These are phyloP conservation scores for Habrosyne pyritoides DNA, from an alignment of 2,888 invertebrate species.

Conservation along the genomic window DNA sequence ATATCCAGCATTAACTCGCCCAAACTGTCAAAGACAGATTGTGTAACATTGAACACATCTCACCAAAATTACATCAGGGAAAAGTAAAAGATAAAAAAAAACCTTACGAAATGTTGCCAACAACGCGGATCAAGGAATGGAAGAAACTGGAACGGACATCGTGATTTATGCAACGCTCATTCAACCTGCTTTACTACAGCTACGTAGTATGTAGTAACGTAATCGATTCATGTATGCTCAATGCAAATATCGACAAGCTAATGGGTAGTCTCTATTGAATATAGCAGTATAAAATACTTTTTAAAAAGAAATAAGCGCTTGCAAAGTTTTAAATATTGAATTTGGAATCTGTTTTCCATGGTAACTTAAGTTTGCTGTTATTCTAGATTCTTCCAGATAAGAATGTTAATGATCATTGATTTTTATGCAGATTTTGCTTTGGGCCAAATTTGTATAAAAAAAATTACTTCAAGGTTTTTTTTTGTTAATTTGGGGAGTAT, in stretches of 20 bases:
- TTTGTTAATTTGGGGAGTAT: too few species aligned
- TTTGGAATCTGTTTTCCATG: too few species aligned
- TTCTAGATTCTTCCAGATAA: too few species aligned
- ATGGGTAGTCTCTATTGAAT: slow-evolving; percentile 5
- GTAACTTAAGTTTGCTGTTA: too few species aligned
- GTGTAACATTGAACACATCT: slow-evolving; percentile 7
- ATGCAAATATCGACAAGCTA: not conserved
- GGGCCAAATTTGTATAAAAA: too few species aligned
- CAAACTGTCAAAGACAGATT: not conserved
- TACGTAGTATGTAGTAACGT: slow-evolving; percentile 23
- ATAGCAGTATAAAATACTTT: too few species aligned
- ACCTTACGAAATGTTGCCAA: slow-evolving; percentile 27
- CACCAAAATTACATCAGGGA: slow-evolving; percentile 9
- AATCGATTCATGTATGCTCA: slow-evolving; percentile 19
- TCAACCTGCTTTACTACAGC: slow-evolving; percentile 35
- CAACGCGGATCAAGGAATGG: slow-evolving; percentile 44
- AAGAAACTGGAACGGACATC: slow-evolving; percentile 41
- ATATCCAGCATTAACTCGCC: too few species aligned
- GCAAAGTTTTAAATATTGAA: too few species aligned
- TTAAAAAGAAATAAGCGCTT: too few species aligned
- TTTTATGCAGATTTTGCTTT: too few species aligned
- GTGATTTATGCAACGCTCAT: slow-evolving; percentile 42
- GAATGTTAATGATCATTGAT: too few species aligned
- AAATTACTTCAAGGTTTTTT: too few species aligned
- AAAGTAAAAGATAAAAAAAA: slow-evolving; percentile 20